Evolutionary conservation across 1,140 invertebrate species (phyloP).

Genomic region (Lethocerus indicus): DNA sequence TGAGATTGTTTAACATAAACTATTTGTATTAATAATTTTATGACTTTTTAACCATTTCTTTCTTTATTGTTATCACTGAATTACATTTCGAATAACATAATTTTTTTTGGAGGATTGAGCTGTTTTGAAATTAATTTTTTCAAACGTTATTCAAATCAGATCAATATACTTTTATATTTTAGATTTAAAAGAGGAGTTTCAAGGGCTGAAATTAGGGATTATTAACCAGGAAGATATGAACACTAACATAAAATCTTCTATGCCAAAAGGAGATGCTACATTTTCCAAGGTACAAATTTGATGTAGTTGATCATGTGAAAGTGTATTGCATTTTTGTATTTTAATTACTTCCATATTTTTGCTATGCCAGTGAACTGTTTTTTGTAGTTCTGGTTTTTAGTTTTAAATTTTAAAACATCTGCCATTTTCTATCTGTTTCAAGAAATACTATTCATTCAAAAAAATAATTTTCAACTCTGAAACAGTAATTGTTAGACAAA

Average conservation of each 20-base stretch:
- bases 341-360: too few species aligned
- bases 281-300: constrained; percentile 17
- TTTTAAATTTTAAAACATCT: too few species aligned
- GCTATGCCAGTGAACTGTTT: too few species aligned
- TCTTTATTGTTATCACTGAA: not conserved
- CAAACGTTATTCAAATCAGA: too few species aligned
- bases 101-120: not conserved
- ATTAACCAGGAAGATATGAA: not conserved
- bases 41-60: not conserved
- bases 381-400: too few species aligned
- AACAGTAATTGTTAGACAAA: too few species aligned
- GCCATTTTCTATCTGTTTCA: too few species aligned
- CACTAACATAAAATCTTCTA: constrained; percentile 8
- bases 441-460: too few species aligned
- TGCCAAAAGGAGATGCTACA: constrained; percentile 15
- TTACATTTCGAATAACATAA: not conserved
- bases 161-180: constrained; percentile 5
- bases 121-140: too few species aligned
- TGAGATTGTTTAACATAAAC: too few species aligned
- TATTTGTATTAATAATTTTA: not conserved
- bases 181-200: constrained; percentile 13
- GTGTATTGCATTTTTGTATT: too few species aligned
- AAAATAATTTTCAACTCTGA: too few species aligned
- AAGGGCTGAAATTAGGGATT: constrained; percentile 1
- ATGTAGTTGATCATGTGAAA: not conserved